Evolutionary conservation across 2,888 invertebrate genomes (phyloP).

Genomic region (Rhagonycha lutea): DNA sequence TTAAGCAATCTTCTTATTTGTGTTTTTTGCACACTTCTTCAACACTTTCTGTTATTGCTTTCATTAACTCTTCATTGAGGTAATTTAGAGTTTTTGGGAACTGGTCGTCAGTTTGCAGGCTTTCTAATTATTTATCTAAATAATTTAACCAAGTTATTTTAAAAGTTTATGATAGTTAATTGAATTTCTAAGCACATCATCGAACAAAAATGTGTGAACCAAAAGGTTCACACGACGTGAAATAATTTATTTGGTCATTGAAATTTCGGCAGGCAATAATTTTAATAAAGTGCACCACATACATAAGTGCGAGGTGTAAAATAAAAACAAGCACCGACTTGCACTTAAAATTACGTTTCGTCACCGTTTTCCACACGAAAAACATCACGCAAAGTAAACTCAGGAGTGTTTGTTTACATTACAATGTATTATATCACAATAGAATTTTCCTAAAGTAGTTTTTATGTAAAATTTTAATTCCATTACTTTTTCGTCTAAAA

Average conservation of each 20-base stretch:
- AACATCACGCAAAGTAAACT: not conserved
- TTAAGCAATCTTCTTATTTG: too few relatives aligned
- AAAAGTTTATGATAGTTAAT: too few relatives aligned
- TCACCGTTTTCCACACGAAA: not conserved
- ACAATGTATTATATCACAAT: not conserved
- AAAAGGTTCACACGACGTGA: not conserved
- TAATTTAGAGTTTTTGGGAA: too few relatives aligned
- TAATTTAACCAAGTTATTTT: too few relatives aligned
- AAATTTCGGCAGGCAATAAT: not conserved
- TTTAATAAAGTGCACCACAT: not conserved
- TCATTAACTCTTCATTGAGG: too few relatives aligned
- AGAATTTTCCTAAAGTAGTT: not conserved
- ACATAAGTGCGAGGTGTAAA: not conserved
- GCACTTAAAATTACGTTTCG: not conserved
- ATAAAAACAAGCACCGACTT: not conserved
- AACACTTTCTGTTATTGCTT: too few relatives aligned
- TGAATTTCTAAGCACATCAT: too few relatives aligned
- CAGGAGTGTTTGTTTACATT: not conserved
- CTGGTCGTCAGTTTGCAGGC: too few relatives aligned
- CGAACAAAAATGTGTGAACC: not conserved
- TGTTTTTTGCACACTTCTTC: too few relatives aligned
- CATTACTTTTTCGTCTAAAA: not conserved
- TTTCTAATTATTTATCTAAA: too few relatives aligned
- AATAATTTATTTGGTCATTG: not conserved
- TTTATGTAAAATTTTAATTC: not conserved